Percentiles rank a stretch among this genome's conserved stretches.
These are phyloP conservation scores for Eulithis testata DNA, from an alignment of 2,888 invertebrate genomes.

Conservation along the genomic window DNA sequence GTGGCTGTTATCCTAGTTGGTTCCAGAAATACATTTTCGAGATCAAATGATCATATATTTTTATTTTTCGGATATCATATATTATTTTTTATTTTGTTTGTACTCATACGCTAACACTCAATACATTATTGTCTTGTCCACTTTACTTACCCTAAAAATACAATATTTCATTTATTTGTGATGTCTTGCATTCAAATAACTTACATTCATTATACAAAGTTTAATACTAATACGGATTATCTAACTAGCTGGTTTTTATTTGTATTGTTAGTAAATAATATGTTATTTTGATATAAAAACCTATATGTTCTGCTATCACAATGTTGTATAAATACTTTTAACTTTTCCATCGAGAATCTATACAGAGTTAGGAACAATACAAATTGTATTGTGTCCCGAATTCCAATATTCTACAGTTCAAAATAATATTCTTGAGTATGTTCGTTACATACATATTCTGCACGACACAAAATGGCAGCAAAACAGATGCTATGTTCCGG, in stretches of 20 bases:
- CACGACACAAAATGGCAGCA: no score
- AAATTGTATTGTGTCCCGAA: background rate
- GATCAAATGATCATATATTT: background rate
- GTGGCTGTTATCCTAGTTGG: no score
- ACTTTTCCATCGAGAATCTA: background rate
- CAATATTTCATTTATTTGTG: slow-evolving; percentile 7
- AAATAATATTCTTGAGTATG: no score
- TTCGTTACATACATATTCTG: no score
- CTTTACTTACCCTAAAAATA: slow-evolving; percentile 3
- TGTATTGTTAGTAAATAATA: slow-evolving; percentile 14
- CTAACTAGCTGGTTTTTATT: background rate
- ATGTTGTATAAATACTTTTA: slow-evolving; percentile 27
- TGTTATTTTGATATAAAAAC: slow-evolving; percentile 6
- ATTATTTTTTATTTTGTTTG: background rate
- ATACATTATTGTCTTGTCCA: slow-evolving; percentile 3
- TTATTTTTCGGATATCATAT: background rate
- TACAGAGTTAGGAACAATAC: background rate
- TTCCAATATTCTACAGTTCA: background rate
- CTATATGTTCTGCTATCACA: slow-evolving; percentile 23
- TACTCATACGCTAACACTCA: background rate
- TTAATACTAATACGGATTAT: slow-evolving; percentile 2
- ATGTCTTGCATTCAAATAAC: slow-evolving; percentile 16
- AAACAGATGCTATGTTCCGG: background rate
- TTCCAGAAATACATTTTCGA: no score
- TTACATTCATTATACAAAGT: slow-evolving; percentile 9